A percentile compares a stretch with the other conserved stretches of the same genome.
phyloP scores from a whole-genome alignment of 2,888 invertebrate species.

The Drosophila conformis region DNA sequence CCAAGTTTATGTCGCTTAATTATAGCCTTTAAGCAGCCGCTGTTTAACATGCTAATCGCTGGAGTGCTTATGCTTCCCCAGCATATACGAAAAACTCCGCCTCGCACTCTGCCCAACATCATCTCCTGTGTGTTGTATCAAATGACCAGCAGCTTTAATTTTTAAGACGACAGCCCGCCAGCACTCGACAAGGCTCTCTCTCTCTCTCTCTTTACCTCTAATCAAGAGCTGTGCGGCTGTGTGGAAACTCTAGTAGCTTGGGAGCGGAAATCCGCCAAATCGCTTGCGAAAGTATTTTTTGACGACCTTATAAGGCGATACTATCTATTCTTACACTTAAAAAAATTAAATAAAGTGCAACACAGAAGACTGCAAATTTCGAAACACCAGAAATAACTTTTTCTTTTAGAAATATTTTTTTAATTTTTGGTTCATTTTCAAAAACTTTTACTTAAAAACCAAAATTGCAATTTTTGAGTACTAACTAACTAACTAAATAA shows the following conservation, averaged over 20 bases:
- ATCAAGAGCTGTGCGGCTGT: slow-evolving; percentile 45
- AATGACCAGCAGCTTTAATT: slow-evolving; percentile 60
- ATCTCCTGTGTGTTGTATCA: slow-evolving; percentile 45
- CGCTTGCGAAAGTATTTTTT: slow-evolving; percentile 37
- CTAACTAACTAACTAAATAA: neutral
- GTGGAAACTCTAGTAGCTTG: slow-evolving; percentile 71
- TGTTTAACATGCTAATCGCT: slow-evolving; percentile 73
- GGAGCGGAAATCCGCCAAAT: slow-evolving; percentile 67
- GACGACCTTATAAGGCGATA: slow-evolving; percentile 35
- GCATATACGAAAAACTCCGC: slow-evolving; percentile 4
- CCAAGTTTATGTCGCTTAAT: slow-evolving; percentile 77
- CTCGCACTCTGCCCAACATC: slow-evolving; percentile 13
- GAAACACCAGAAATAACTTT: neutral
- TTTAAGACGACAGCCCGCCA: slow-evolving; percentile 47
- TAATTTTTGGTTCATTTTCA: neutral
- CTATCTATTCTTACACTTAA: slow-evolving; percentile 13
- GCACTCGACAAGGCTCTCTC: slow-evolving; percentile 19
- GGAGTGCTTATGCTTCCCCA: slow-evolving; percentile 33
- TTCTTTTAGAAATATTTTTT: neutral
- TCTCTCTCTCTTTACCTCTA: slow-evolving; percentile 24
- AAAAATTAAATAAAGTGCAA: neutral
- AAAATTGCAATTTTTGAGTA: neutral
- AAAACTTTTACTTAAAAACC: no score
- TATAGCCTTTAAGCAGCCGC: slow-evolving; percentile 72
- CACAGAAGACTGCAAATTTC: neutral